Conservation (phyloP, 2,113 vertebrate species). For the Andinoacara biseriatus region DNA sequence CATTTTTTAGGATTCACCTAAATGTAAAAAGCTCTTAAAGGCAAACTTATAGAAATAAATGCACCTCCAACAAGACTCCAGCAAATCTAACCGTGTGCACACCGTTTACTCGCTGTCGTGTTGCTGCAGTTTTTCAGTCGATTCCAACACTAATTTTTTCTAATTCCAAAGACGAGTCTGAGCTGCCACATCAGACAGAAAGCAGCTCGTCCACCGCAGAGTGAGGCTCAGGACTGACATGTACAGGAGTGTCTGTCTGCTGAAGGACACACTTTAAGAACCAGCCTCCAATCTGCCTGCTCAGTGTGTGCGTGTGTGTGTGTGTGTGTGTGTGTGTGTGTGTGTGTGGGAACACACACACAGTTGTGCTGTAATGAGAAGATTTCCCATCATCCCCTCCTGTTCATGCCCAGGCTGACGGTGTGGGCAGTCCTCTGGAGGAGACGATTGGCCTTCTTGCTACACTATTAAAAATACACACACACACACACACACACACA, state of each 20-base stretch:
- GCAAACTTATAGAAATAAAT: too few relatives aligned
- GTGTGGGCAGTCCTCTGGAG: slow-evolving; percentile 23
- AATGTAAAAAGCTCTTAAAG: not conserved
- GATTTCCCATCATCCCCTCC: slow-evolving; percentile 29
- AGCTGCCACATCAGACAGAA: too few relatives aligned
- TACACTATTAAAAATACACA: slow-evolving; percentile 29
- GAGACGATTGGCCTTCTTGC: slow-evolving; percentile 12
- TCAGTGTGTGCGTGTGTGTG: not conserved
- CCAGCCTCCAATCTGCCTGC: not conserved
- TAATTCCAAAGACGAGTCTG: not conserved
- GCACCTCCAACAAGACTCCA: too few relatives aligned
- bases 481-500: not conserved
- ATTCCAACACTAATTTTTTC: not conserved
- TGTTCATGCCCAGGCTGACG: slow-evolving; percentile 11
- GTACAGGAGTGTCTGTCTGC: not conserved
- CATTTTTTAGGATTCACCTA: not conserved
- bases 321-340: too few relatives aligned
- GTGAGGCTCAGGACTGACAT: not conserved
- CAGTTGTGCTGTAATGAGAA: slow-evolving; percentile 23
- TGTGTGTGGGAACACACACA: not conserved
- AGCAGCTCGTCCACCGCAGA: not conserved
- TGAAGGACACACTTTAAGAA: not conserved
- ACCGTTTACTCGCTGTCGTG: not conserved
- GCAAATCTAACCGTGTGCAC: not conserved
- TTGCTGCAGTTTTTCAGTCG: not conserved